Evolutionary conservation across 1,140 invertebrate genomes (phyloP), one percentile per base, ranked within the genome.

Genomic region (Sipha flava): DNA sequence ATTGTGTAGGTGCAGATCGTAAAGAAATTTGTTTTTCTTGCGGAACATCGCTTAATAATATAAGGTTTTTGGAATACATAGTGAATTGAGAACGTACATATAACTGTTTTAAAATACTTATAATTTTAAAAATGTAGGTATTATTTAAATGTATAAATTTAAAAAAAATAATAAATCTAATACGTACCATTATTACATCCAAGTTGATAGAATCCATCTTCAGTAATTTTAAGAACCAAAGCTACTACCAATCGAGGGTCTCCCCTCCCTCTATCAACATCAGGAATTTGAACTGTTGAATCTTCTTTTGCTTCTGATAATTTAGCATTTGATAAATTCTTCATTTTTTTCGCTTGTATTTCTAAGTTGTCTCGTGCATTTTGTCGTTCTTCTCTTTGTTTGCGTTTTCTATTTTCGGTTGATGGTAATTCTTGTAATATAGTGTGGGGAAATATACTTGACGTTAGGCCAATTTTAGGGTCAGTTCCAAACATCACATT

Each of bases 401-500:
- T 29, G 10, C 14, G 26, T 29, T 29, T 57, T 57, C 23, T 57
- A 29, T 80, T 43, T 68, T 80, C 79, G 7, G 54, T 62, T 64
- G 57, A 62, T 70, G 43, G 43, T 21, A 80, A 70, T 43, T 64
- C 21, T 62, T 80, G 34, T 43, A 68, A 26, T 21, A 45, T 40
- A 37, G 14, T 23, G 18, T 68, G 7, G 18, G 59, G 59, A 18
- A 66, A 29, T 31, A 43, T 59, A 23, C 14, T 40, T 34, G 62
- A 29, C n/a, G 40, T 40, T 43, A 81, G 26, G 4, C 81, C 49
- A 68, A 59, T 40, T 68, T 72, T 80, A 16, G 29, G 3, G 12
- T 49, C 18, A 57, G 23, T 49, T 29, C 82, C 83, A 83, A 85
- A 84, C 81, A 84, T 81, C 16, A 83, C 82, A 75, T 83, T 80